Evolutionary conservation across 92 coral and sea anemone genomes (phyloP).

Genomic region (Montipora capitata): DNA sequence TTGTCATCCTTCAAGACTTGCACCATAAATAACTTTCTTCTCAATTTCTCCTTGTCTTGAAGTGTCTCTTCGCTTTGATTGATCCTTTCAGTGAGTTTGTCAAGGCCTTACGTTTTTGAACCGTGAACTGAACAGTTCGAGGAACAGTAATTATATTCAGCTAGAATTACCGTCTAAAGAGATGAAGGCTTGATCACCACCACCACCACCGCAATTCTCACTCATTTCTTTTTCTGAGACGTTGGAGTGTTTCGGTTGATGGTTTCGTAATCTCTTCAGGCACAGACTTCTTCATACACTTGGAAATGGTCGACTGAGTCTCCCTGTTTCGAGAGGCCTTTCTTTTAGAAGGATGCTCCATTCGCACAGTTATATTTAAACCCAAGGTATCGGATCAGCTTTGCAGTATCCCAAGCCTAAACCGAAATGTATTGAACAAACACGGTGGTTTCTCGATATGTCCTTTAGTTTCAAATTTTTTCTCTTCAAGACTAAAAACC

Average conservation of each 20-base stretch:
- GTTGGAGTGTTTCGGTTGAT: neutral
- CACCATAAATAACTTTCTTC: neutral
- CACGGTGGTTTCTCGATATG: no score
- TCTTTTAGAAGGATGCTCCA: no score
- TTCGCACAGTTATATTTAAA: no score
- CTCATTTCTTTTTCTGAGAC: neutral
- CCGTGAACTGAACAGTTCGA: neutral
- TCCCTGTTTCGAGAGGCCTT: neutral
- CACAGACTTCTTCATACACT: neutral
- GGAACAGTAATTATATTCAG: neutral
- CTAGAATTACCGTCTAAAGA: no score
- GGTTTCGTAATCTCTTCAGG: neutral
- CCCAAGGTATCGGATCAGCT: no score
- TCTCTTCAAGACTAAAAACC: no score
- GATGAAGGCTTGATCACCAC: no score
- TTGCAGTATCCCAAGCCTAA: no score
- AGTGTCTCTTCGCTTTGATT: neutral
- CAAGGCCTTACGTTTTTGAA: neutral
- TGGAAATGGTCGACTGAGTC: neutral
- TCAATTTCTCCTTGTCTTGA: neutral
- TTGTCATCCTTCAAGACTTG: no score
- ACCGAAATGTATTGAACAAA: no score
- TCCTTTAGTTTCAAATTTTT: no score
- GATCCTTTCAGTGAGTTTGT: neutral
- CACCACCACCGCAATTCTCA: neutral